Evolutionary conservation across 37 sponge, comb jelly and placozoan genomes (phyloP), one percentile per base, ranked within the genome.

Genomic region (Geodia barretti): DNA sequence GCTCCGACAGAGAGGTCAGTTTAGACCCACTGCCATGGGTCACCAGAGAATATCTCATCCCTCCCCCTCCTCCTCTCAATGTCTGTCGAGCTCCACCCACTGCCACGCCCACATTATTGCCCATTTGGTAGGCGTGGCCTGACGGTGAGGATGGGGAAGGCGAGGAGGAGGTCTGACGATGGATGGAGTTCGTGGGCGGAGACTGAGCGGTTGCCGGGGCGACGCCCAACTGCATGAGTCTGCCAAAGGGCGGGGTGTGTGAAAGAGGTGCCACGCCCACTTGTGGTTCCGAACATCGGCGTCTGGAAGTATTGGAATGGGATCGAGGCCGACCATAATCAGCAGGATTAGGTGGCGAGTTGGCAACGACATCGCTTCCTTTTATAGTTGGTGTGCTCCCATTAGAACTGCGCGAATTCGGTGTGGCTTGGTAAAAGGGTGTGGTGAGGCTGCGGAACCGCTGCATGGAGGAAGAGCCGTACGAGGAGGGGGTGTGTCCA

Each of bases 351-450:
- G 37, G 40, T 73, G 58, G 74, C 40, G 65, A 28, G n/a, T 64
- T 64, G n/a, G 65, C 65, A 64, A 26, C 7, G 5, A 25, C 54
- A 47, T 47, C 54, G 14, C 54, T 47, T 47, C 11, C 54, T 47
- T 47, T 47, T 7, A 47, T 14, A 17, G 30, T 24, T 64, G 65
- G 25, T 64, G 65, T 64, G 65, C 65, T 64, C 29, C 25, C 29
- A 23, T 64, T 26, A 25, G 65, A 64, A 31, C 31, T 74, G 23
- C 20, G 54, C 33, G 11, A 74, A 21, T 43, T 74, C 62, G 78
- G 71, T 35, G 72, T 26, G 17, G 62, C 65, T 63, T 68, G 82
- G 72, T 80, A 87, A 58, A 81, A 87, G 40, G 88, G 88, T 36
- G 77, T 81, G 70, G 70, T 63, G 24, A 81, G 64, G 39, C 62